A percentile compares a stretch with the other conserved stretches of the same genome.
Evolutionary conservation across 1,140 invertebrate genomes (phyloP).

Genomic region (Aphaenogaster rudis): DNA sequence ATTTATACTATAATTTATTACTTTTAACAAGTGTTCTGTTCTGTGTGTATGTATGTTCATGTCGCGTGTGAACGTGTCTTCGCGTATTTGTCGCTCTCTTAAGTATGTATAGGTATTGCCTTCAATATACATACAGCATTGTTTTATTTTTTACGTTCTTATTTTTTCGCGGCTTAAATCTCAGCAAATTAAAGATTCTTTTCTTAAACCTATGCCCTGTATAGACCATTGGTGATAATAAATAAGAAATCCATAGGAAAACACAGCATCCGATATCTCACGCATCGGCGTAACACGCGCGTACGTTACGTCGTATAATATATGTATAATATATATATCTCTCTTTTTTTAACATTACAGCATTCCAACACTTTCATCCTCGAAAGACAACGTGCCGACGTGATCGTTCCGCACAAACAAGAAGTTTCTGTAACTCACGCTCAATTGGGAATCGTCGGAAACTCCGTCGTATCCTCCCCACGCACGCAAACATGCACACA

Average conservation of each 20-base stretch:
- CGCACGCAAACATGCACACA: conserved; percentile 44
- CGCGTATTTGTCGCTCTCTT: conserved; percentile 63
- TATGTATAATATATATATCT: conserved; percentile 52
- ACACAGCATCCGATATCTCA: conserved; percentile 72
- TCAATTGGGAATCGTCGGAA: conserved; percentile 75
- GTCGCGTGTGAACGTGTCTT: conserved; percentile 65
- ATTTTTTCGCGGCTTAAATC: conserved; percentile 69
- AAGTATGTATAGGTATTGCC: conserved; percentile 76
- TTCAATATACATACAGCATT: conserved; percentile 75
- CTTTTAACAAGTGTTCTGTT: conserved; percentile 82
- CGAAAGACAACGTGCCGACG: conserved; percentile 40
- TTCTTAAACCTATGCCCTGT: conserved; percentile 86
- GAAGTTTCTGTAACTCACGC: conserved; percentile 74
- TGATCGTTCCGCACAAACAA: conserved; percentile 21
- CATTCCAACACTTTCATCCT: conserved; percentile 53
- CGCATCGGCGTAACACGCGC: conserved; percentile 53
- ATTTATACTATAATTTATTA: conserved; percentile 84
- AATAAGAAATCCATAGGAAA: conserved; percentile 84
- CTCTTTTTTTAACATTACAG: conserved; percentile 48
- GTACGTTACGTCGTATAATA: conserved; percentile 35
- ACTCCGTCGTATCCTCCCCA: conserved; percentile 52
- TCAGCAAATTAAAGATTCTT: conserved; percentile 81
- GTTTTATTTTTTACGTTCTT: conserved; percentile 60
- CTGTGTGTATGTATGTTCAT: conserved; percentile 71
- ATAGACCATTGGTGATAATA: conserved; percentile 85